Base-by-base conservation (phyloP, 2,888 invertebrate species). In the Sphecodes monilicornis region DNA sequence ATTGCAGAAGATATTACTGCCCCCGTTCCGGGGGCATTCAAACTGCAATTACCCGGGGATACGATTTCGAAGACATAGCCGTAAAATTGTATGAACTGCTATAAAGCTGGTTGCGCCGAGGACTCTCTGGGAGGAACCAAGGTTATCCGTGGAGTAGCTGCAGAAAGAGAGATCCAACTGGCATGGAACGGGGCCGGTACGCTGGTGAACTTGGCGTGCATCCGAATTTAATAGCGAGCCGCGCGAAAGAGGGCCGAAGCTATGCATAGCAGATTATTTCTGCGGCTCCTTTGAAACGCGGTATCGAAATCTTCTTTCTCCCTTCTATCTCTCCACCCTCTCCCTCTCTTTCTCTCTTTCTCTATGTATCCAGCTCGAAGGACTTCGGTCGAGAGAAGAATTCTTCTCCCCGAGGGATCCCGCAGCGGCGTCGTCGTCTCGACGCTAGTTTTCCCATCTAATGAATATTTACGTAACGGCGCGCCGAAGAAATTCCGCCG, bases 221-320 rank as follows among this genome's bases (percentile, higher is more conserved):
- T 90, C 83, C 86, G 88, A 90, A 90, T 90, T 87, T 90, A 90
- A 90, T 88, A 86, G 89, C 80, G 64, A 82, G 79, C 74, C 76
- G 78, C 73, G 78, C 74, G 76, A 76, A 78, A 72, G 76, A 74
- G 84, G 75, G 76, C 71, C 82, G 84, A 77, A 79, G 82, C 88
- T 90, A 91, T 91, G 91, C 91, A 89, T 89, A 88, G 88, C 80
- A 88, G 87, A 91, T 91, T 89, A 89, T 91, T 89, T 89, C 84
- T 76, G 79, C 82, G 78, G 86, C 83, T 85, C 84, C 79, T 78
- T 81, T 87, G 87, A 86, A 87, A 87, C 86, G 74, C 86, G 84
- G 60, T 84, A 85, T 84, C 76, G 88, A 79, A 39, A 36, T 73
- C 70, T 66, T 36, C 66, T 26, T 43, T 66, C 18, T n/a, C 57